These are phyloP conservation scores for Melanargia galathea DNA, from an alignment of 2,888 invertebrate species.

Conservation along the genomic window DNA sequence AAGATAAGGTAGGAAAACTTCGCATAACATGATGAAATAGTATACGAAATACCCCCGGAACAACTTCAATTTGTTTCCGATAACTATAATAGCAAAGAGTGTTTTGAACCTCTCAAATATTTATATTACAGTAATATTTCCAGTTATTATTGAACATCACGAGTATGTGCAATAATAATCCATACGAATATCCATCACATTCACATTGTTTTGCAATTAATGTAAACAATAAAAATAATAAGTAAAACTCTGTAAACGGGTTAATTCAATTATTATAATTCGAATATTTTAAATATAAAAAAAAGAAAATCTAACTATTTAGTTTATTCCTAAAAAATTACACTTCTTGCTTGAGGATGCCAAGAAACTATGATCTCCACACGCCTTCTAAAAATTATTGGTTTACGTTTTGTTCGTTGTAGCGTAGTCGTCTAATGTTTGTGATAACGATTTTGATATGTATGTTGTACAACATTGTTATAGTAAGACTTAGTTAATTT, in stretches of 20 bases:
- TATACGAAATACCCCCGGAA: background rate
- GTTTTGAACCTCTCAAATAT: background rate
- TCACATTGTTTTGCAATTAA: no score
- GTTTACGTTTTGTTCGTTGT: slow-evolving; percentile 47
- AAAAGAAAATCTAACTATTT: slow-evolving; percentile 5
- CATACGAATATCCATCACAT: no score
- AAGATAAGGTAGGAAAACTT: background rate
- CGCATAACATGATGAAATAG: background rate
- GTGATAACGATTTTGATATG: slow-evolving; percentile 56
- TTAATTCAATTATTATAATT: background rate
- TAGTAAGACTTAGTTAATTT: slow-evolving; percentile 18
- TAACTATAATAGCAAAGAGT: background rate
- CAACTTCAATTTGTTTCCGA: background rate
- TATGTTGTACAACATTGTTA: slow-evolving; percentile 36
- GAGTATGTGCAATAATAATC: background rate
- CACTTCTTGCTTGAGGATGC: slow-evolving; percentile 44
- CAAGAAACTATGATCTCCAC: slow-evolving; percentile 66
- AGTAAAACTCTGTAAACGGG: no score
- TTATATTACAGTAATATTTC: slow-evolving; percentile 3
- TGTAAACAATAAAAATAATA: no score
- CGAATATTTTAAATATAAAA: slow-evolving; percentile 16
- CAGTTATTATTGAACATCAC: background rate
- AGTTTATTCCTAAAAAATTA: slow-evolving; percentile 4
- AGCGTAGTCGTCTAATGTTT: slow-evolving; percentile 58
- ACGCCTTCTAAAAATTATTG: slow-evolving; percentile 65